These are phyloP conservation scores for Hycleus cichorii DNA, from an alignment of 1,140 invertebrate species.

Conservation along the genomic window DNA sequence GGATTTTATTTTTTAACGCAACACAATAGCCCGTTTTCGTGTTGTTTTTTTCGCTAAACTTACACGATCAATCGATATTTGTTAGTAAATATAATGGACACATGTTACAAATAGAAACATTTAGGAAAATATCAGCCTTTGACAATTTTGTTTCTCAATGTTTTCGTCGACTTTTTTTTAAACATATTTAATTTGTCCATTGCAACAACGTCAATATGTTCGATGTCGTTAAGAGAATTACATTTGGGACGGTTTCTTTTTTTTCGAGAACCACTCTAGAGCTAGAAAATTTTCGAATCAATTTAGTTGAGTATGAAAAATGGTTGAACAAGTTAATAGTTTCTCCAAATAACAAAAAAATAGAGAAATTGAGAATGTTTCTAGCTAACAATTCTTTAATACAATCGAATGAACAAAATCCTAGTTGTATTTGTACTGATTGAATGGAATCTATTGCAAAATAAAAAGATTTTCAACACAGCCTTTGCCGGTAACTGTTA, in stretches of 20 bases:
- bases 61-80: neutral
- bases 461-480: conserved; percentile 13
- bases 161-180: conserved; percentile 4
- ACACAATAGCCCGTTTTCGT: too few relatives aligned
- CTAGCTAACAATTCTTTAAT: conserved; percentile 18
- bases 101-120: conserved; percentile 2
- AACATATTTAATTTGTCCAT: neutral
- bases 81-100: conserved; percentile 3
- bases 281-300: too few relatives aligned
- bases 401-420: conserved; percentile 26
- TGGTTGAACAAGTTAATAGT: too few relatives aligned
- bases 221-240: too few relatives aligned
- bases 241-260: too few relatives aligned
- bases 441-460: conserved; percentile 22
- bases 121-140: conserved; percentile 6
- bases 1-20: too few relatives aligned
- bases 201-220: too few relatives aligned
- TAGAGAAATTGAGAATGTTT: conserved; percentile 10
- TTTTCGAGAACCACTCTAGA: too few relatives aligned
- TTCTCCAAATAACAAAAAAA: too few relatives aligned
- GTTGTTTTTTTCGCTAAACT: too few relatives aligned
- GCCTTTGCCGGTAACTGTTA: conserved; percentile 14
- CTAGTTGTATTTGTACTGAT: conserved; percentile 25
- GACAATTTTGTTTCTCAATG: conserved; percentile 12
- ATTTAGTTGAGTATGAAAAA: too few relatives aligned